phyloP scores from a whole-genome alignment of 2,113 vertebrate genomes.

The Pao palembangensis region DNA sequence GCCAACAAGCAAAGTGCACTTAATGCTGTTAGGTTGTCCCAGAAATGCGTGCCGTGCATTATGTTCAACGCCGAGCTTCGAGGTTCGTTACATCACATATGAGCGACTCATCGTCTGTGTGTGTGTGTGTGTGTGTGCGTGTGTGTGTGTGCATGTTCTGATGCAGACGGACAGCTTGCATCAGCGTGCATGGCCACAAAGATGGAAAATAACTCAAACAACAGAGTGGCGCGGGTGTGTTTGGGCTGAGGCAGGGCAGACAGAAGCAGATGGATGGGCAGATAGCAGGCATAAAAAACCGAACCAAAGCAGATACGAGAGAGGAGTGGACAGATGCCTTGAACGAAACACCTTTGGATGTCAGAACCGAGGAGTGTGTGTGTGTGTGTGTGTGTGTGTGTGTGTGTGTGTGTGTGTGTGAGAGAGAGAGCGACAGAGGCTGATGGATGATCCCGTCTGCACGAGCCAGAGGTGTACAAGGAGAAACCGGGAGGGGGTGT shows the following conservation, averaged over 20 bases:
- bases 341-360: conserved; percentile 19
- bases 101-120: not conserved
- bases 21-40: conserved; percentile 41
- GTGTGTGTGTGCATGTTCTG: conserved; percentile 30
- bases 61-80: conserved; percentile 15
- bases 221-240: conserved; percentile 16
- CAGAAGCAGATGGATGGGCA: conserved; percentile 17
- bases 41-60: conserved; percentile 27
- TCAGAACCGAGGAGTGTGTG: conserved; percentile 38
- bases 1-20: conserved; percentile 39
- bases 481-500: conserved; percentile 20
- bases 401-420: conserved; percentile 9
- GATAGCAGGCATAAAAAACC: not conserved
- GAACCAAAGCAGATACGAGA: conserved; percentile 17
- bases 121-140: conserved; percentile 5
- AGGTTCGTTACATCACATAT: conserved; percentile 15
- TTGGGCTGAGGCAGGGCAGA: conserved; percentile 17
- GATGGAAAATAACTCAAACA: conserved; percentile 21
- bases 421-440: conserved; percentile 6
- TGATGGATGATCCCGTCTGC: conserved; percentile 50
- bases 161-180: conserved; percentile 52
- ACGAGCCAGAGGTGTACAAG: conserved; percentile 48
- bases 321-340: conserved; percentile 39
- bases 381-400: not conserved
- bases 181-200: conserved; percentile 16